A percentile compares a stretch with the other conserved stretches of the same genome.
Conservation (phyloP, 2,888 invertebrate species). For the Pyralis farinalis region DNA sequence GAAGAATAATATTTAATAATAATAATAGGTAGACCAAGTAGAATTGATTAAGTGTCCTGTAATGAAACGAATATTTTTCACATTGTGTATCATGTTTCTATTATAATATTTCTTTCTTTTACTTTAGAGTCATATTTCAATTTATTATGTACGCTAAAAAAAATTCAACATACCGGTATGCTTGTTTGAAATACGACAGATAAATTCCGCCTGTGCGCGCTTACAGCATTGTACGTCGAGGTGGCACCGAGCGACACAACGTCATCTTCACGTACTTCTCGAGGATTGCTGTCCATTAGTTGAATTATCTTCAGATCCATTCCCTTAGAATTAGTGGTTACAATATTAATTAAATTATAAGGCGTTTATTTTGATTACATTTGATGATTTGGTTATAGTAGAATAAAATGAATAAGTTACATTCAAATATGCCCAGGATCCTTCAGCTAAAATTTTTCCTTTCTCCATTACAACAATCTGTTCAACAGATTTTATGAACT, state of each 20-base stretch:
- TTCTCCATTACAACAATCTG: constrained; percentile 73
- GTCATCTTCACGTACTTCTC: constrained; percentile 55
- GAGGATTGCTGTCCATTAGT: constrained; percentile 55
- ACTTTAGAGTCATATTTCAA: no score
- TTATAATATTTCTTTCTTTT: no score
- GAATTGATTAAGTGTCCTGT: no score
- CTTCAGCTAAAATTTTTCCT: constrained; percentile 54
- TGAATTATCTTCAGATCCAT: constrained; percentile 55
- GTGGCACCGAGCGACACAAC: constrained; percentile 28
- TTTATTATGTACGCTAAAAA: no score
- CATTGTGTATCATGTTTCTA: no score
- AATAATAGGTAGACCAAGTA: no score
- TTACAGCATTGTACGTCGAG: constrained; percentile 40
- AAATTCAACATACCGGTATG: not conserved
- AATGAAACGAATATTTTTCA: no score
- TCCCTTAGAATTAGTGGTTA: constrained; percentile 31
- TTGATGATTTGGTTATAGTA: no score
- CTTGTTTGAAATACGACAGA: constrained; percentile 52
- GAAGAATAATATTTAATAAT: no score
- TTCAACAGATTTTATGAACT: constrained; percentile 86
- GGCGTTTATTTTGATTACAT: no score
- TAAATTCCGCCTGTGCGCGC: constrained; percentile 44
- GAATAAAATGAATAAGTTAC: constrained; percentile 34
- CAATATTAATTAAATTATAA: no score
- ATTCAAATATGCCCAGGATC: constrained; percentile 54